Evolutionary conservation across 53 echinoderm and acorn worm species (phyloP).

Genomic region (Crossaster papposus): DNA sequence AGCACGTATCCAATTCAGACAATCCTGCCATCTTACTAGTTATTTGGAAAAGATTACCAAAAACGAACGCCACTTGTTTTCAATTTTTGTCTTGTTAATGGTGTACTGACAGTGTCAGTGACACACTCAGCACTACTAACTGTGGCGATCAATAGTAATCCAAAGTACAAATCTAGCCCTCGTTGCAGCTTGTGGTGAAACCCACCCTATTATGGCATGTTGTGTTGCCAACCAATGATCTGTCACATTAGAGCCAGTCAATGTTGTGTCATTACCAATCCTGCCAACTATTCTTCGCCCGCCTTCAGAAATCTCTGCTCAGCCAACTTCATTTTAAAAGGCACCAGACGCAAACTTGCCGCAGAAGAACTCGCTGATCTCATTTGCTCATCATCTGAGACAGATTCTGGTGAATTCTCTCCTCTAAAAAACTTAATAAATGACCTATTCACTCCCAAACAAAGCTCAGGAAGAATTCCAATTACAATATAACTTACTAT

Average conservation of each 20-base stretch:
- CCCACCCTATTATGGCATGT: slow-evolving; percentile 87
- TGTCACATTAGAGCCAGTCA: slow-evolving; percentile 22
- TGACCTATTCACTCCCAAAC: too few relatives aligned
- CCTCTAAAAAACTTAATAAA: neutral
- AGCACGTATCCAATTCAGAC: slow-evolving; percentile 88
- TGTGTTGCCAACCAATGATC: slow-evolving; percentile 68
- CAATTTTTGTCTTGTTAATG: too few relatives aligned
- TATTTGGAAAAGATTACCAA: too few relatives aligned
- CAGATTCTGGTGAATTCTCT: slow-evolving; percentile 1
- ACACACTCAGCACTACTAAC: too few relatives aligned
- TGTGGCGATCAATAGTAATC: too few relatives aligned
- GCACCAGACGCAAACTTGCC: slow-evolving; percentile 58
- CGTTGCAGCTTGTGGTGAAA: too few relatives aligned
- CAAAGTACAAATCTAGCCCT: too few relatives aligned
- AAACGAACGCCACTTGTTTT: too few relatives aligned
- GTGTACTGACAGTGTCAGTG: too few relatives aligned
- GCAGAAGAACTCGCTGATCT: neutral
- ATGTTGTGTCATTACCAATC: slow-evolving; percentile 47
- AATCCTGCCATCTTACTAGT: too few relatives aligned
- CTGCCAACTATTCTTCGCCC: slow-evolving; percentile 79
- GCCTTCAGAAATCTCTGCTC: slow-evolving; percentile 83
- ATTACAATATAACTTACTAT: neutral
- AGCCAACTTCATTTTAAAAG: slow-evolving; percentile 88
- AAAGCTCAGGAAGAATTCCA: too few relatives aligned
- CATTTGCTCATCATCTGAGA: neutral